Evolutionary conservation across 2,888 invertebrate species (phyloP), one percentile per base, ranked within the genome.

Genomic region (Drosophila macrospina): DNA sequence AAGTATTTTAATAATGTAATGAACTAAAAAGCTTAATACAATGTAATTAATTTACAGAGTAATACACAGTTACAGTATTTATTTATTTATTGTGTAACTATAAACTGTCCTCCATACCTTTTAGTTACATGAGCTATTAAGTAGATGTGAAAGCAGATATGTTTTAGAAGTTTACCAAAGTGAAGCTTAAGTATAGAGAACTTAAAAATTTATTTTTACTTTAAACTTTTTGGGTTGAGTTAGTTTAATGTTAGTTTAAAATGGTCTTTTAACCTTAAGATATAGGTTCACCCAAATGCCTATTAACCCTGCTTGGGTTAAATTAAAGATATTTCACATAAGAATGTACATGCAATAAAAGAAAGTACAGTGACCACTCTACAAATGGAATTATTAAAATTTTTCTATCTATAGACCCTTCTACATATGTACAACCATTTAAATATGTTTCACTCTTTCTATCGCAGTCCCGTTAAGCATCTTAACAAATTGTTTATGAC

Each of bases 201-300:
- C 2, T 24, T 16, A 13, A 7, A 15, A 28, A 39, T 0, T 28
- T 8, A 28, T 15, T 28, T 28, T 28, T 11, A 16, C 30, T 13
- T 54, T 2, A 30, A 11, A 52, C 8, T 30, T 32, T 41, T 20
- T 20, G 32, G 30, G 10, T 54, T 13, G n/a, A 24, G 30, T 28
- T 51, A 15, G 16, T 32, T 54, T 54, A 32, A 54, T 54, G 52
- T 41, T 32, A 1, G 30, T 5, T 41, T 30, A 54, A 54, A 41
- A 32, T 41, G 41, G 41, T 41, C 10, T 8, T 41, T 54, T 59
- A 41, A 59, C 48, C 39, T 59, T 57, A 48, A 39, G 42, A 20
- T 55, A 24, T 13, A 42, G 42, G 54, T 54, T 34, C 54, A 42
- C 42, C 24, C 24, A 54, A 34, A 34, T 42, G 5, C 44, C 55